Evolutionary conservation across 2,797 vertebrate genomes (phyloP), one percentile per base, ranked within the genome.

Genomic region (Pantherophis vulpinus): DNA sequence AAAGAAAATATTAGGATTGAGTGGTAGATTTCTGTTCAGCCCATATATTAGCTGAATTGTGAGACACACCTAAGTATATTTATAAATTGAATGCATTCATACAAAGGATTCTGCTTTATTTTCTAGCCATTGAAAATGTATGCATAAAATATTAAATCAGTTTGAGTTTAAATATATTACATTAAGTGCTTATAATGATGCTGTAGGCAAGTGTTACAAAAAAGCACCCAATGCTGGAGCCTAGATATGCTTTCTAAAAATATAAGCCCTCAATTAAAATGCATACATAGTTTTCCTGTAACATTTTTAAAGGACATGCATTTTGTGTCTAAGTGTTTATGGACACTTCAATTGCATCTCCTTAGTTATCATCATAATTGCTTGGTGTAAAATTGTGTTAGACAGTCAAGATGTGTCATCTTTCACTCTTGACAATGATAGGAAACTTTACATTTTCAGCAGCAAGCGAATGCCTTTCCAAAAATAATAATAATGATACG

Each of bases 241-340:
- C 3, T 54, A 55, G 4, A 32, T 93, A 11, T 89, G 86, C 37
- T 93, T 95, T 93, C 87, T 87, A 93, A 95, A 96, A 95, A 89
- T 58, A 93, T 0, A 2, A 60, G 11, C 0, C 47, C 5, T 74
- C 93, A 18, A 93, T 92, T 70, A 94, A 96, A 94, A 94, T n/a
- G 0, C 60, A 61, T 8, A 86, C 93, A 91, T 74, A 27, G 23
- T 42, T 61, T 5, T 88, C 61, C 55, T 66, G 70, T 54, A 23
- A 32, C 87, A 29, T 70, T 89, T 89, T 91, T 58, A 88, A 16
- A 86, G 20, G 59, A 8, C 20, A 8, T 16, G n/a, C 23, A 32
- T 42, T 55, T 86, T 92, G 90, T 89, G 90, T 47, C 91, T 89
- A 56, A 6, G 4, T 56, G 79, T n/a, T 92, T 96, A 61, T 61